phyloP scores from a whole-genome alignment of 2,113 vertebrate genomes.

The Saccopteryx leptura region DNA sequence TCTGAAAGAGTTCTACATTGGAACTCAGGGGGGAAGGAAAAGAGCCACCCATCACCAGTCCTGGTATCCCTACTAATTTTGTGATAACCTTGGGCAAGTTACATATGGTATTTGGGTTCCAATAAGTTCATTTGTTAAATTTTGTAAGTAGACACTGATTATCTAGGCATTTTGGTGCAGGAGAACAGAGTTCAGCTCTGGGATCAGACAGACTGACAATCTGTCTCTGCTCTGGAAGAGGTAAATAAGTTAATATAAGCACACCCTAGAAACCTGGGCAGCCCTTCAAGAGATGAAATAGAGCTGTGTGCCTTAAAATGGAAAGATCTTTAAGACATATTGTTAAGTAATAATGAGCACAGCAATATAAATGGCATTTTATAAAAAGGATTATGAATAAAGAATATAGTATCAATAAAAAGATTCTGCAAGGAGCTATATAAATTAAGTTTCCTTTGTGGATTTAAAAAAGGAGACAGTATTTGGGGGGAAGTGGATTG shows the following conservation, averaged over 20 bases:
- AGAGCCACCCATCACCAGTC: not conserved
- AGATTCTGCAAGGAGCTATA: not conserved
- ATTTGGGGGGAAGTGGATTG: not conserved
- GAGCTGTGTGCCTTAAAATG: not conserved
- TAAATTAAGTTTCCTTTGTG: not conserved
- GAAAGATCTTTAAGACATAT: not conserved
- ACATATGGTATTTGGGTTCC: not conserved
- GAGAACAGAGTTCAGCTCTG: not conserved
- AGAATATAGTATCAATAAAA: conserved; percentile 16
- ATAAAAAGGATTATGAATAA: not conserved
- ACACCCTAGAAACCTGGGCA: not conserved
- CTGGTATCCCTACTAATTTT: not conserved
- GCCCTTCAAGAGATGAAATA: not conserved
- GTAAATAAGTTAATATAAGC: not conserved
- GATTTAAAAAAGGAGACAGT: not conserved
- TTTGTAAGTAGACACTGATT: not conserved
- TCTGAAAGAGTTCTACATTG: not conserved
- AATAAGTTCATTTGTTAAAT: not conserved
- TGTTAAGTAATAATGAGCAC: not conserved
- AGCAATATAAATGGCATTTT: not conserved
- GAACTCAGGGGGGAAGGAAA: not conserved
- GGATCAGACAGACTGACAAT: not conserved
- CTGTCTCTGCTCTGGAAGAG: not conserved
- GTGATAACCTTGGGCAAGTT: not conserved
- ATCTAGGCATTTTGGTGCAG: not conserved